Evolutionary conservation across 2,888 invertebrate genomes (phyloP), one percentile per base, ranked within the genome.

Genomic region (Alsophila aescularia): DNA sequence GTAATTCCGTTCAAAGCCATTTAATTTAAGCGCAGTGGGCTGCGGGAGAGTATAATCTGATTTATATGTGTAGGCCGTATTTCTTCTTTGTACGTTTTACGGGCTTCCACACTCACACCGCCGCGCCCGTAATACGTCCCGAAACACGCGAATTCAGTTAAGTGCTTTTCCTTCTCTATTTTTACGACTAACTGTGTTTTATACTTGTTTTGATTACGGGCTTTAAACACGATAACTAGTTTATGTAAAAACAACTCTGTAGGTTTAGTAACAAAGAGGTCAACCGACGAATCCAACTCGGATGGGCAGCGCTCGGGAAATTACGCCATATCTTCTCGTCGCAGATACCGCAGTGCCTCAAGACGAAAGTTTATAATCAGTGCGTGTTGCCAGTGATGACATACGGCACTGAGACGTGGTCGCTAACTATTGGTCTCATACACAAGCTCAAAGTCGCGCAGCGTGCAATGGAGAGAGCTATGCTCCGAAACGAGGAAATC

Each of bases 1-100:
- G 80, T 85, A 81, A 83, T 85, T 81, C 77, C 73, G 73, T 79
- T 77, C 76, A 77, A 73, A 81, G 76, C 79, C 77, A 77, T 83
- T 66, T 80, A 79, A 82, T 83, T 84, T 81, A 78, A 75, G 76
- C 75, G 68, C 73, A 73, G 77, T 69, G 73, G 69, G 74, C 71
- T 65, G 71, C 70, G 72, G 66, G 69, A 72, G 77, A 71, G 70
- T 69, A 75, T 83, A 83, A 86, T 83, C 85, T 80, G 85, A 85
- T 87, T 87, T 85, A 84, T 84, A 82, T 79, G 78, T 78, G 63
- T 66, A 69, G 69, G 70, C 73, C 65, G 75, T 79, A 75, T 78
- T 77, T 79, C 77, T 79, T 74, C 75, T 81, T 78, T 78, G 77
- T 78, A 70, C 42, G 42, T 47, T 56, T 56, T 55, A 35, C 70